A percentile compares a stretch with the other conserved stretches of the same genome.
phyloP scores from a whole-genome alignment of 2,888 invertebrate species.

The Drosophila emarginata region DNA sequence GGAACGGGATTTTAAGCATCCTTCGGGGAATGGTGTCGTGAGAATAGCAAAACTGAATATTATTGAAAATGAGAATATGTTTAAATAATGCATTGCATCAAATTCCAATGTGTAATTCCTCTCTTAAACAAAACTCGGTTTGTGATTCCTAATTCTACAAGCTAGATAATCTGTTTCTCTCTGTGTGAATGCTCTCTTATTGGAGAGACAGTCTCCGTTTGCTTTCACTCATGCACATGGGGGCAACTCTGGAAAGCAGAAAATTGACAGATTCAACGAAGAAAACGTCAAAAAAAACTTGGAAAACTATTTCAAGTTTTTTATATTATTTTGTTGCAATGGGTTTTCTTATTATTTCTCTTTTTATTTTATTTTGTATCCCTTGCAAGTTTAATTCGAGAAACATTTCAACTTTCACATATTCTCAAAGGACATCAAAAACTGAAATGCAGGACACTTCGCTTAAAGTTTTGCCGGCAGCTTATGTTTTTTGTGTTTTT shows the following conservation, averaged over 20 bases:
- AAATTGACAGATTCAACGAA: constrained; percentile 68
- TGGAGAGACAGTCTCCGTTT: not conserved
- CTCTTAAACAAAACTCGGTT: not conserved
- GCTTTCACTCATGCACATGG: constrained; percentile 35
- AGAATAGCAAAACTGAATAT: not conserved
- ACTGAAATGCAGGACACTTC: constrained; percentile 79
- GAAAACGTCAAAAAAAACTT: constrained; percentile 60
- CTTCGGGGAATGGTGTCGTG: not conserved
- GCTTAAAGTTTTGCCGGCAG: constrained; percentile 71
- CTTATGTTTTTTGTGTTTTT: constrained; percentile 12
- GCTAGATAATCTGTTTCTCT: not conserved
- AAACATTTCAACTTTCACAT: constrained; percentile 78
- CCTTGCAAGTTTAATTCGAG: constrained; percentile 75
- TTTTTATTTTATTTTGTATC: constrained; percentile 37
- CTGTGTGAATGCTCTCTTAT: not conserved
- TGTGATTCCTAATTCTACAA: not conserved
- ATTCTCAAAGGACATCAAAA: constrained; percentile 79
- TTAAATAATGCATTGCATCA: not conserved
- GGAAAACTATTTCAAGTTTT: constrained; percentile 71
- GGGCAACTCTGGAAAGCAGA: constrained; percentile 48
- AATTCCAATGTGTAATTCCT: not conserved
- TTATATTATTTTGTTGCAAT: constrained; percentile 37
- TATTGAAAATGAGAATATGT: not conserved
- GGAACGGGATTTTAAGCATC: constrained; percentile 39
- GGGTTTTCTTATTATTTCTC: constrained; percentile 28